Evolutionary conservation across 2,797 vertebrate genomes (phyloP), one percentile per base, ranked within the genome.

Genomic region (Lophius americanus): DNA sequence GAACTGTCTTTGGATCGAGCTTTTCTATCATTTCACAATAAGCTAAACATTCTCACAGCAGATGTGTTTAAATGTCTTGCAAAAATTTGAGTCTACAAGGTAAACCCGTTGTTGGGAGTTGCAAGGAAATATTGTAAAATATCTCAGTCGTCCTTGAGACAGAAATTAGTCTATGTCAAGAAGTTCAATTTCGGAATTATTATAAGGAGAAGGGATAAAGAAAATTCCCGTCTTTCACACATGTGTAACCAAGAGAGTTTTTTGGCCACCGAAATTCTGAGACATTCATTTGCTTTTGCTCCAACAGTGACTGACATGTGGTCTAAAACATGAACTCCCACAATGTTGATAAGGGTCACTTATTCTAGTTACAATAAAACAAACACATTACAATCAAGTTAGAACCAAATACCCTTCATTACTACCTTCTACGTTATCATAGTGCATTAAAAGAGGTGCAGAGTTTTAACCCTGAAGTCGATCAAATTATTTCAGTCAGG

Each of bases 71-170:
- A 23, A 23, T 23, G 23, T 23, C 23, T 23, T 23, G 23, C 23
- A 23, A 23, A 23, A 23, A 23, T 23, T 23, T 70, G 60, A 66
- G 67, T 70, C 55, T 33, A 51, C 61, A 69, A 57, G 69, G 32
- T 46, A 48, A 76, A 70, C 13, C 72, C 51, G 73, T 72, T 81
- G 67, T 52, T 47, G 42, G 39, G 51, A 63, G 60, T 52, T 48
- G 36, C 37, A 54, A 0, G 33, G 65, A 51, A 23, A 23, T 23
- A 23, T 33, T 23, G 39, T 32, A 32, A 57, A 12, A 23, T 44
- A 52, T 50, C 56, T 37, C 6, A 48, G 56, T 33, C 51, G 4
- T 37, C 50, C 38, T 55, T 46, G 13, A 38, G n/a, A 58, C 37
- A 56, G 42, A 50, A 57, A 23, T 23, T 23, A 23, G 23, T 23